These are phyloP conservation scores for Camarhynchus parvulus DNA, from an alignment of 2,113 vertebrate species.

Conservation along the genomic window DNA sequence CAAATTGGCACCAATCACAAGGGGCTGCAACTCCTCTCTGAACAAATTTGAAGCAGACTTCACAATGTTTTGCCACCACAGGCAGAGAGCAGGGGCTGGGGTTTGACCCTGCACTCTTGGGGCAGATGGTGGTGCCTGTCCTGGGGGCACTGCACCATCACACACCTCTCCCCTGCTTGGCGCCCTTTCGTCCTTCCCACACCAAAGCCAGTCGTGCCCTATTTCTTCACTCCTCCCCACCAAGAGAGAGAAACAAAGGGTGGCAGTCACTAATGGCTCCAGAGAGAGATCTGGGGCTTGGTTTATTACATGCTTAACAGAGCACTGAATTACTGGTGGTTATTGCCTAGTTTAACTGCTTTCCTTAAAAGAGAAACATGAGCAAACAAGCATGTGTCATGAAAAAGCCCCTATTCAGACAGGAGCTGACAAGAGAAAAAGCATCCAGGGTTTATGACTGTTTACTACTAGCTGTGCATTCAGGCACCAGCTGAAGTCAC, in stretches of 20 bases:
- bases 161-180: background rate
- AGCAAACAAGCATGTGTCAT: constrained; percentile 48
- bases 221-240: background rate
- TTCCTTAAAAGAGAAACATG: constrained; percentile 51
- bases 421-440: constrained; percentile 51
- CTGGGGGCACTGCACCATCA: background rate
- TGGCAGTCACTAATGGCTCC: background rate
- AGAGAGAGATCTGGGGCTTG: background rate
- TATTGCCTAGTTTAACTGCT: constrained; percentile 50
- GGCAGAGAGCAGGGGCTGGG: background rate
- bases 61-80: background rate
- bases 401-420: constrained; percentile 45
- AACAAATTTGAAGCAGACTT: background rate
- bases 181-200: background rate
- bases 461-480: background rate
- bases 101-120: background rate
- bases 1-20: background rate
- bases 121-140: background rate
- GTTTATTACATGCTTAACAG: constrained; percentile 58
- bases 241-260: constrained; percentile 13
- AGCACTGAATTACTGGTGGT: constrained; percentile 59
- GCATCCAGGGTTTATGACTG: background rate
- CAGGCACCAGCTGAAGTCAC: background rate
- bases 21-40: background rate
- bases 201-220: background rate